phyloP scores from a whole-genome alignment of 1,140 invertebrate species.

The Dinothrombium tinctorium region DNA sequence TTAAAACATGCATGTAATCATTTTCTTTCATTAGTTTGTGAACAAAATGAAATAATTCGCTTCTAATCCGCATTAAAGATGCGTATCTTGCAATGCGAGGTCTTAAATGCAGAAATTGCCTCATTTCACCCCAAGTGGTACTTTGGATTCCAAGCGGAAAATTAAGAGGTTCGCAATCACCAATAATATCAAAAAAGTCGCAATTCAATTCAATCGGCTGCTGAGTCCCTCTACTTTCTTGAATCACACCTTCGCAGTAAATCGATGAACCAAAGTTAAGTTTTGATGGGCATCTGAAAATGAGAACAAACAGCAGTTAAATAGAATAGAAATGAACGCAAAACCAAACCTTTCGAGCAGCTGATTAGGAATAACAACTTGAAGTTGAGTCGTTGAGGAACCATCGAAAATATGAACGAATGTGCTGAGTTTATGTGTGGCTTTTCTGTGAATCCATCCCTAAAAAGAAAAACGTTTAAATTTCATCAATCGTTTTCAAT shows the following conservation, averaged over 20 bases:
- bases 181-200: conserved; percentile 35
- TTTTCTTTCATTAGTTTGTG: conserved; percentile 23
- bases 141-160: conserved; percentile 51
- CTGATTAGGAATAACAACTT: conserved; percentile 38
- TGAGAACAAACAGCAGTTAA: conserved; percentile 2
- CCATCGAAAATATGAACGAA: too few species aligned
- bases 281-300: not conserved
- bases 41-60: conserved; percentile 37
- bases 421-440: too few species aligned
- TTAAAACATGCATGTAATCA: conserved; percentile 55
- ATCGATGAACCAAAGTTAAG: conserved; percentile 31
- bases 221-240: conserved; percentile 32
- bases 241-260: conserved; percentile 32
- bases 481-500: too few species aligned
- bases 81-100: conserved; percentile 44
- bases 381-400: conserved; percentile 38
- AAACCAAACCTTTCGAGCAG: conserved; percentile 1
- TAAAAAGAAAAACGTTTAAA: too few species aligned
- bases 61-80: conserved; percentile 44
- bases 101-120: conserved; percentile 55
- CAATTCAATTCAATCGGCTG: conserved; percentile 39
- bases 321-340: not conserved
- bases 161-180: conserved; percentile 24
- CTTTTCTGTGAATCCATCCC: too few species aligned
- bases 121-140: conserved; percentile 45